Evolutionary conservation across 1,140 invertebrate genomes (phyloP), one percentile per base, ranked within the genome.

Genomic region (Vanessa atalanta): DNA sequence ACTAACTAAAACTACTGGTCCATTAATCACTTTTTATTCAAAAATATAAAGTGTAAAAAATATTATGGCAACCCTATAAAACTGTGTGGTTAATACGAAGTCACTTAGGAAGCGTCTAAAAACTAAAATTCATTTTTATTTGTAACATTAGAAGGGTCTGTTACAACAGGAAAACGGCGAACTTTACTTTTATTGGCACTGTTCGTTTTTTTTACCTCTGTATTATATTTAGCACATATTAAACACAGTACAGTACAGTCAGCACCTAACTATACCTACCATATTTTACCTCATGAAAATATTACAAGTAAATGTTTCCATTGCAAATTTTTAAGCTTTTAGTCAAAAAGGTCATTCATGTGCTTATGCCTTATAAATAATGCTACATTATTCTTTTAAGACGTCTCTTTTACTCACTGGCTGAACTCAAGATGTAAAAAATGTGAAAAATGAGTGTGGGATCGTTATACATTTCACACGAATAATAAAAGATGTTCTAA

Each of bases 391-490:
- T 26, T 66, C n/a, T 66, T 66, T 50, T 65, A 20, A n/a, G 0
- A 20, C 23, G n/a, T 66, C 65, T 53, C 31, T 4, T 50, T 65
- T 11, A 67, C 20, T 51, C 23, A 66, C n/a, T 16, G 16, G 37
- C 11, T 16, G 31, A 47, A 11, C n/a, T 12, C 13, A 47, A 65
- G 9, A 65, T 6, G 61, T n/a, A 15, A 57, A 23, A 57, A 57
- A 57, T 23, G 20, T 13, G 11, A 57, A 65, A 43, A 47, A 65
- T 20, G 13, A 65, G 15, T 65, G 63, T 65, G 63, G 47, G 63
- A 65, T 47, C 63, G 63, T 65, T 47, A 63, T 43, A 16, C 61
- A 64, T 65, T 65, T 47, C 43, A 47, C 63, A 65, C 1, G n/a
- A 48, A 12, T 47, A 65, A 65, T 12, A 47, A 16, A 65, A 48